Conservation (phyloP, 2,113 vertebrate genomes). For the Zosterops japonicus region DNA sequence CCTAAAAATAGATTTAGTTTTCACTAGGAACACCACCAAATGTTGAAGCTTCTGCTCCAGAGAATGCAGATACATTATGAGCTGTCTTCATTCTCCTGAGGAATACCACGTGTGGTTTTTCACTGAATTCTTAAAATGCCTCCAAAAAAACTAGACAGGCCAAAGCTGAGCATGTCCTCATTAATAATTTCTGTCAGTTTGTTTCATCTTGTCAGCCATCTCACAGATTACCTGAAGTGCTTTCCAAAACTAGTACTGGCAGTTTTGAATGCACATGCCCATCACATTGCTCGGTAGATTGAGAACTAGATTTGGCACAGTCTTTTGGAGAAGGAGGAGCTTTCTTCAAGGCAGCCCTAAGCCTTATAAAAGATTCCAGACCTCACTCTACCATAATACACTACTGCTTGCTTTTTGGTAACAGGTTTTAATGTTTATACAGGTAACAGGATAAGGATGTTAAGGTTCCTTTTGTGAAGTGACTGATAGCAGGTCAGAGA, state of each 20-base stretch:
- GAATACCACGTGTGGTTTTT: neutral
- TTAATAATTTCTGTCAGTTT: neutral
- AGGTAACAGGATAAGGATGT: neutral
- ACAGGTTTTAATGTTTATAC: neutral
- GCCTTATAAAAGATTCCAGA: neutral
- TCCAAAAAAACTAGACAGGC: neutral
- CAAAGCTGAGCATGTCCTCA: rapidly evolving
- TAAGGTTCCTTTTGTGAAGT: neutral
- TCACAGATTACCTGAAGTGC: neutral
- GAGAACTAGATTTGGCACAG: neutral
- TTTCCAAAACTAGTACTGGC: neutral
- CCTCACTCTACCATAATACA: neutral
- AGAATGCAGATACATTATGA: neutral
- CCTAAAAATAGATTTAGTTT: neutral
- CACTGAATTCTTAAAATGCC: neutral
- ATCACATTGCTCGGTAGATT: neutral
- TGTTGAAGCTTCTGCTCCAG: neutral
- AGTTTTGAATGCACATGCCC: neutral
- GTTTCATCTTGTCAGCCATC: neutral
- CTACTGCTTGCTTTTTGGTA: neutral
- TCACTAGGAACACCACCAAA: neutral
- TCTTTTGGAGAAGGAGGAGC: neutral
- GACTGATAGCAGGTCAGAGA: neutral
- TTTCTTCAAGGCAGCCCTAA: neutral
- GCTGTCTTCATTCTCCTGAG: neutral